Evolutionary conservation across 2,888 invertebrate genomes (phyloP).

Genomic region (Hydropsyche betteni): DNA sequence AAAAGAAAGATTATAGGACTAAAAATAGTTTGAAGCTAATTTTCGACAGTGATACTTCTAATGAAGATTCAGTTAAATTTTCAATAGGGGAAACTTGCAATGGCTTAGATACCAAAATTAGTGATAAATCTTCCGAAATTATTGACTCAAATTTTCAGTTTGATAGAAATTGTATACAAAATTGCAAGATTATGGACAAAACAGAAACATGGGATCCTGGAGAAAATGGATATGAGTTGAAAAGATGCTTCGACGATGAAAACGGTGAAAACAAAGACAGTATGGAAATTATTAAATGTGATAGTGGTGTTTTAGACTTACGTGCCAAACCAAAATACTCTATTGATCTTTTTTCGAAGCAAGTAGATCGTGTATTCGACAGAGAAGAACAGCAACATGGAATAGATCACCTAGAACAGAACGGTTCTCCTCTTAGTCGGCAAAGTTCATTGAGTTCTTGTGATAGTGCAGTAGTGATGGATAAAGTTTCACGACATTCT

Average conservation of each 20-base stretch:
- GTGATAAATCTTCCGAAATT: conserved; percentile 54
- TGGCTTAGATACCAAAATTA: conserved; percentile 57
- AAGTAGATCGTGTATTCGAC: conserved; percentile 76
- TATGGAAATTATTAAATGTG: conserved; percentile 64
- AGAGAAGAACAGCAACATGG: conserved; percentile 66
- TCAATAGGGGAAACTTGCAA: conserved; percentile 56
- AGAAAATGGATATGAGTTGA: conserved; percentile 57
- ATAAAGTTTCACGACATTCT: conserved; percentile 76
- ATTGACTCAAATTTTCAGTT: conserved; percentile 52
- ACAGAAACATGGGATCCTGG: conserved; percentile 76
- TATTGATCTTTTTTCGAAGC: conserved; percentile 75
- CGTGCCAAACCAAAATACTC: conserved; percentile 61
- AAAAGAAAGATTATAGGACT: conserved; percentile 57
- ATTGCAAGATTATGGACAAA: conserved; percentile 57
- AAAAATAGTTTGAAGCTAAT: conserved; percentile 64
- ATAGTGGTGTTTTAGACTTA: conserved; percentile 63
- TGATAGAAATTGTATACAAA: conserved; percentile 54
- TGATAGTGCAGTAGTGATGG: conserved; percentile 79
- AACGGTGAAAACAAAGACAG: conserved; percentile 55
- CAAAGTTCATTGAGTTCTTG: conserved; percentile 83
- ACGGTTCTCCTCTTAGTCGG: conserved; percentile 62
- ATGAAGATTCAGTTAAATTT: conserved; percentile 59
- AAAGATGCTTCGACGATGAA: conserved; percentile 55
- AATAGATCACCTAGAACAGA: conserved; percentile 52
- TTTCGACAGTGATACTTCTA: conserved; percentile 64